Evolutionary conservation across 2,113 vertebrate genomes (phyloP).

Genomic region (Tragulus kanchil): DNA sequence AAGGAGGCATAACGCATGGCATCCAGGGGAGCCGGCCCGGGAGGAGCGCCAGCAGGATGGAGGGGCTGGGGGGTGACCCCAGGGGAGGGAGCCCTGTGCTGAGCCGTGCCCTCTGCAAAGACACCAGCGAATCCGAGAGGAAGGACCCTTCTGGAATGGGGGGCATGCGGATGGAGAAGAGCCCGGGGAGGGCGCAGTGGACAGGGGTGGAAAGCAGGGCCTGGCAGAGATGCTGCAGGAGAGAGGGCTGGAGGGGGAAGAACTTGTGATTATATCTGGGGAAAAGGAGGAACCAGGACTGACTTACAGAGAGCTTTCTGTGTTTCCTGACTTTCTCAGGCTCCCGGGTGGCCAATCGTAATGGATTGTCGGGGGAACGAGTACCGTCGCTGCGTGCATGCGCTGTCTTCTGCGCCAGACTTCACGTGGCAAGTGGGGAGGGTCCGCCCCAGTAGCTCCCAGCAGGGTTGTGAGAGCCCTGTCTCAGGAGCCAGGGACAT

Average conservation of each 20-base stretch:
- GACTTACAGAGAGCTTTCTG: accelerated
- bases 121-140: neutral
- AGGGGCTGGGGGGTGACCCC: accelerated
- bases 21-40: too few relatives aligned
- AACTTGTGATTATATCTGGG: neutral
- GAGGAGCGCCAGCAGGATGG: neutral
- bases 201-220: accelerated
- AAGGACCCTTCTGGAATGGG: neutral
- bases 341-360: accelerated
- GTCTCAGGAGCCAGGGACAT: too few relatives aligned
- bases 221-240: accelerated
- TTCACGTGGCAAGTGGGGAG: accelerated
- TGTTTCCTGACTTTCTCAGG: neutral
- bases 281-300: neutral
- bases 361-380: accelerated
- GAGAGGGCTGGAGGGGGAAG: neutral
- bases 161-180: neutral
- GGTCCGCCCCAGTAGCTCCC: neutral
- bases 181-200: neutral
- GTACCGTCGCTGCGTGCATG: accelerated
- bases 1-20: neutral
- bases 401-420: accelerated
- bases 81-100: accelerated
- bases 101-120: too few relatives aligned
- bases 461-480: neutral